phyloP scores from a whole-genome alignment of 2,888 invertebrate genomes.

The Erebia ligea region DNA sequence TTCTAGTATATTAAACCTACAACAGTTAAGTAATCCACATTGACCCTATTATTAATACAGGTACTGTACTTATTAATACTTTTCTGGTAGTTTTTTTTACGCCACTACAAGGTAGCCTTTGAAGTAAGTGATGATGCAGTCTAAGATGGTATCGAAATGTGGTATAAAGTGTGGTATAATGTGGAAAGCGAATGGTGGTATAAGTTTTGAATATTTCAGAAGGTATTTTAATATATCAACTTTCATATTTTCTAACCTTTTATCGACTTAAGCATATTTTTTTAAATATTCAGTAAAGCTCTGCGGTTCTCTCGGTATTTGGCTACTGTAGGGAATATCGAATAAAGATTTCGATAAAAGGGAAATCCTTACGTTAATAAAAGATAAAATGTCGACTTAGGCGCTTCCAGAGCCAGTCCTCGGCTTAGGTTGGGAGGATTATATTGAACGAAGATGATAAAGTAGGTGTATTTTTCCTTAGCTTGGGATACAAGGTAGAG shows the following conservation, averaged over 20 bases:
- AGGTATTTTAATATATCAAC: background rate
- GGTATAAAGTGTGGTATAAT: no score
- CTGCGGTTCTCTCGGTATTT: background rate
- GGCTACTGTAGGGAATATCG: background rate
- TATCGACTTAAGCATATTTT: background rate
- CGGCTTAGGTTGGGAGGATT: background rate
- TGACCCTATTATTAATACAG: no score
- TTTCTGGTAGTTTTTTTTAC: no score
- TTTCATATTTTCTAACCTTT: background rate
- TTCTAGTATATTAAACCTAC: no score
- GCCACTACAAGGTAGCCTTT: no score
- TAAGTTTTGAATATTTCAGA: no score
- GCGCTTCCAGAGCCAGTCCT: background rate
- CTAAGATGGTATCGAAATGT: no score
- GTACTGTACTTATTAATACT: no score
- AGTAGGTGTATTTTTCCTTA: background rate
- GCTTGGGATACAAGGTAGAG: no score
- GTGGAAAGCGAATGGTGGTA: no score
- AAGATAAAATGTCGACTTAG: conserved; percentile 6
- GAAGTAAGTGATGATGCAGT: no score
- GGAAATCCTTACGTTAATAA: conserved; percentile 4
- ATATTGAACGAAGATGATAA: background rate
- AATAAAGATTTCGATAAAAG: background rate
- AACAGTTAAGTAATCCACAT: no score
- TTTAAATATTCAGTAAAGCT: background rate